Percentiles rank a stretch among this genome's conserved stretches.
phyloP scores from a whole-genome alignment of 2,113 vertebrate species.

The Natator depressus region DNA sequence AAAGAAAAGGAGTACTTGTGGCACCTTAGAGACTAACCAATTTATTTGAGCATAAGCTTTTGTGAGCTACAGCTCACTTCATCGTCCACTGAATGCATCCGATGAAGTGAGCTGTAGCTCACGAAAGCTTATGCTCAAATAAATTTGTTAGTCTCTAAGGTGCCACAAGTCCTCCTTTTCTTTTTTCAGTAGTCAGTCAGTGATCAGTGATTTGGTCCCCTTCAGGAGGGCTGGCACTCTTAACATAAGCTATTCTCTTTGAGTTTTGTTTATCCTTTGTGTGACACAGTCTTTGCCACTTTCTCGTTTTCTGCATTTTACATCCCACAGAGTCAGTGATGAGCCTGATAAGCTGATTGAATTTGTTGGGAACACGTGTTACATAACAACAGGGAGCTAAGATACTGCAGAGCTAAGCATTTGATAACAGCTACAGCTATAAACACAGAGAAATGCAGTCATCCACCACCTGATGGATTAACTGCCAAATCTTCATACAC shows the following conservation, averaged over 20 bases:
- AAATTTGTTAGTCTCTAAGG: too few species aligned
- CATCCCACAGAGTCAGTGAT: background rate
- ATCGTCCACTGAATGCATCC: too few species aligned
- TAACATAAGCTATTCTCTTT: background rate
- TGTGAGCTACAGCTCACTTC: too few species aligned
- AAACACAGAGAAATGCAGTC: background rate
- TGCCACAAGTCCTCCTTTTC: too few species aligned
- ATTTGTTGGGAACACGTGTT: too few species aligned
- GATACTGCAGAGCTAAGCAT: fast-evolving
- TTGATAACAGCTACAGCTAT: background rate
- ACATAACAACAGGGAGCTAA: fast-evolving
- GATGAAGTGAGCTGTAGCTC: too few species aligned
- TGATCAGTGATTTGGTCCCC: background rate
- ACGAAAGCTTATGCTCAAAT: too few species aligned
- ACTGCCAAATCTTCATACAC: background rate
- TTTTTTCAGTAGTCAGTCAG: background rate
- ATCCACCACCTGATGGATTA: background rate
- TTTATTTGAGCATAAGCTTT: too few species aligned
- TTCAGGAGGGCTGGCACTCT: background rate
- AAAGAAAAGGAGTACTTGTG: too few species aligned
- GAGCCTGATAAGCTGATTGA: background rate
- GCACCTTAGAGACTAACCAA: too few species aligned
- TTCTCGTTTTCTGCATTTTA: background rate
- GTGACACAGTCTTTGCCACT: background rate
- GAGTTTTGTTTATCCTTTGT: background rate